Conservation (phyloP, 2,888 invertebrate genomes). For the Cosmorhoe ocellata region DNA sequence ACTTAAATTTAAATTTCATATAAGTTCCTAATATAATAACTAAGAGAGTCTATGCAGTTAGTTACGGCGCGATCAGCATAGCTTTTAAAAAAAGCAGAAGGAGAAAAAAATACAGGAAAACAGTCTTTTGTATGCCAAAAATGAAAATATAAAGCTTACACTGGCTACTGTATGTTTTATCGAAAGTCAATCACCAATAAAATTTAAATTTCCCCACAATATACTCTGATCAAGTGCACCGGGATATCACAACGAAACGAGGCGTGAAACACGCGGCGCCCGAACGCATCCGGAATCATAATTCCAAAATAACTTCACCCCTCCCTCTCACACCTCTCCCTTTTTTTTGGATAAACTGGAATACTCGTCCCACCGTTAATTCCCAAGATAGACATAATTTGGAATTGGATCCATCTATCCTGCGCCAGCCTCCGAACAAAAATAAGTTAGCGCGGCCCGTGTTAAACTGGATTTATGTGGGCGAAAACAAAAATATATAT, state of each 20-base stretch:
- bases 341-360: slow-evolving; percentile 79
- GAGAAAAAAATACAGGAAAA: too few species aligned
- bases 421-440: slow-evolving; percentile 73
- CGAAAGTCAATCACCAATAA: slow-evolving; percentile 17
- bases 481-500: slow-evolving; percentile 66
- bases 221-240: slow-evolving; percentile 22
- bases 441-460: slow-evolving; percentile 69
- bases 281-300: slow-evolving; percentile 81
- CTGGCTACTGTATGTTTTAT: slow-evolving; percentile 5
- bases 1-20: too few species aligned
- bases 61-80: too few species aligned
- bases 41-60: too few species aligned
- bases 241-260: slow-evolving; percentile 71
- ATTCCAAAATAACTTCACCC: slow-evolving; percentile 80
- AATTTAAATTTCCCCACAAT: slow-evolving; percentile 11
- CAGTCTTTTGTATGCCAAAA: too few species aligned
- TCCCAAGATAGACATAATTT: slow-evolving; percentile 84
- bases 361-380: slow-evolving; percentile 79
- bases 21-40: too few species aligned
- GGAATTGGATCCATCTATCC: slow-evolving; percentile 84
- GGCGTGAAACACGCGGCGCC: slow-evolving; percentile 78
- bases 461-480: slow-evolving; percentile 68
- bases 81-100: too few species aligned
- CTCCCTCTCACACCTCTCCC: slow-evolving; percentile 54
- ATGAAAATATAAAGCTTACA: background rate